These are phyloP conservation scores for Potamarius usumacintae DNA, from an alignment of 2,113 vertebrate genomes.

Conservation along the genomic window DNA sequence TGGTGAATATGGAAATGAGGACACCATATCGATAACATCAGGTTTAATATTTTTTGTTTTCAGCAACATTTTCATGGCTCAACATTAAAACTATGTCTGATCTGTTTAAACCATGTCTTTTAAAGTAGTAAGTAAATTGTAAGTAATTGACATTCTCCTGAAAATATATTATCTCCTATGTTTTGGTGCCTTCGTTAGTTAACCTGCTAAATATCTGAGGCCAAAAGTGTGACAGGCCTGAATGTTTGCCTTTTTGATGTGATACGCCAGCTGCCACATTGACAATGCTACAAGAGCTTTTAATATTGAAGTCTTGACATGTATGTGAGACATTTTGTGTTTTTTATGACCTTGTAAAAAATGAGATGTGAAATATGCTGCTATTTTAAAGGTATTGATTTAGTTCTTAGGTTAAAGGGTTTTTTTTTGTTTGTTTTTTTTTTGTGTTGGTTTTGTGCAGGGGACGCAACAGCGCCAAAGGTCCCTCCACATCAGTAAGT, in stretches of 20 bases:
- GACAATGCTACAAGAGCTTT: not conserved
- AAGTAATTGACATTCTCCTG: not conserved
- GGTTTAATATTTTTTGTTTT: not conserved
- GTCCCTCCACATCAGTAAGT: constrained; percentile 86
- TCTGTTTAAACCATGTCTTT: too few species aligned
- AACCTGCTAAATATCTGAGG: not conserved
- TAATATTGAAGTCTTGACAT: not conserved
- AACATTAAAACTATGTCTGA: too few species aligned
- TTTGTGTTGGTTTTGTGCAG: constrained; percentile 71
- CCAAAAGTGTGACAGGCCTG: not conserved
- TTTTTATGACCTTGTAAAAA: not conserved
- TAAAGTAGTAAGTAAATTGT: not conserved
- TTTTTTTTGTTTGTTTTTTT: not conserved
- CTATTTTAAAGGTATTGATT: not conserved
- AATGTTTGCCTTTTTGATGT: not conserved
- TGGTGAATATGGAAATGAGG: not conserved
- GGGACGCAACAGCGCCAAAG: constrained; percentile 94
- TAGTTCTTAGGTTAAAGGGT: not conserved
- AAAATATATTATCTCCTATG: not conserved
- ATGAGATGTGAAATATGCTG: not conserved
- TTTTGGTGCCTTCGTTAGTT: not conserved
- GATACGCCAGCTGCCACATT: not conserved
- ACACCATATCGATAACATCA: too few species aligned
- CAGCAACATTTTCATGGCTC: not conserved
- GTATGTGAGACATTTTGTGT: not conserved